A percentile compares a stretch with the other conserved stretches of the same genome.
phyloP scores from a whole-genome alignment of 1,140 invertebrate species.

The Conopomorpha cramerella region DNA sequence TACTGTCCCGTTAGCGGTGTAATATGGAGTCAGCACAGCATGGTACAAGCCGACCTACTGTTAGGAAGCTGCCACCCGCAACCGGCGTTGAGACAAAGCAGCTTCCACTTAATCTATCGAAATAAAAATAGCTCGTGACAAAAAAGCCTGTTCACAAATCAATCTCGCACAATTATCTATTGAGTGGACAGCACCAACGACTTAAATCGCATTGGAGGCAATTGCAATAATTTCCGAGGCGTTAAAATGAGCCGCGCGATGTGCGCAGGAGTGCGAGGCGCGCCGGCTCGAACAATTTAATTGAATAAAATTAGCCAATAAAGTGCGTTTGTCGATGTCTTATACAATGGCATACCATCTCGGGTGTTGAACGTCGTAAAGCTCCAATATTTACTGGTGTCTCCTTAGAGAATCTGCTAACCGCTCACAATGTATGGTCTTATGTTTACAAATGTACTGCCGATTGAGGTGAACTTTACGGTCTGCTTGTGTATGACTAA shows the following conservation, averaged over 20 bases:
- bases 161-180: too few species aligned
- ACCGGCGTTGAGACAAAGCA: background rate
- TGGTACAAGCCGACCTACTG: too few species aligned
- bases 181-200: constrained; percentile 2
- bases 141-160: too few species aligned
- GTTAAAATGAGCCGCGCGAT: constrained; percentile 27
- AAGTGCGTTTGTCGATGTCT: constrained; percentile 35
- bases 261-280: constrained; percentile 19
- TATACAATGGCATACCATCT: constrained; percentile 50
- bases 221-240: constrained; percentile 41
- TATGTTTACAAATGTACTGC: too few species aligned
- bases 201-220: background rate
- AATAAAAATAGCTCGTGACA: too few species aligned
- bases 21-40: too few species aligned
- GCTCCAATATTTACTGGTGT: constrained; percentile 39
- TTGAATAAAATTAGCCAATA: constrained; percentile 60
- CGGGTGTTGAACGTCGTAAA: constrained; percentile 27
- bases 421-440: constrained; percentile 27
- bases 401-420: constrained; percentile 38
- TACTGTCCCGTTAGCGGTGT: constrained; percentile 31
- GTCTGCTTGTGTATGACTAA: too few species aligned
- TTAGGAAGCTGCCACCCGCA: constrained; percentile 38
- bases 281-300: constrained; percentile 45
- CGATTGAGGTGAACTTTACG: too few species aligned
- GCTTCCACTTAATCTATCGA: background rate